These are phyloP conservation scores for Seriola dumerili DNA, from an alignment of 2,113 vertebrate genomes.

Conservation along the genomic window DNA sequence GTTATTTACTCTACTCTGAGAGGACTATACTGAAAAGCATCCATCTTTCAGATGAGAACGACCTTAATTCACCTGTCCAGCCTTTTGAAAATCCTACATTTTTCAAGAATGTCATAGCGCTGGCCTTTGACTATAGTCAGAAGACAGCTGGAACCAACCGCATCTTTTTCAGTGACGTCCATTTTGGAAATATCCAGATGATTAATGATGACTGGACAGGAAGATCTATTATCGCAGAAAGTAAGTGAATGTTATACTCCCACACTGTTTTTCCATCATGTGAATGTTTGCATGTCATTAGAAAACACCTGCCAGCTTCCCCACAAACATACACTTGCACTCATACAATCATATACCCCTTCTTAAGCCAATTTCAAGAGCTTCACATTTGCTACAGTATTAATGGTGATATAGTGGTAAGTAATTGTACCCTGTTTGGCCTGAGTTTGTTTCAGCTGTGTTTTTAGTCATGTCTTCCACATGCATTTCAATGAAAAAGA, in stretches of 20 bases:
- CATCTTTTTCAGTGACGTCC: conserved; percentile 97
- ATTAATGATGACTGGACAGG: conserved; percentile 97
- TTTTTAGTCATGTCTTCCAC: background rate
- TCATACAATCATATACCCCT: background rate
- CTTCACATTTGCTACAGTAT: background rate
- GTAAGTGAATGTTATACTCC: conserved; percentile 85
- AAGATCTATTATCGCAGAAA: conserved; percentile 91
- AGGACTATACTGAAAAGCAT: conserved; percentile 97
- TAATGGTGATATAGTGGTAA: background rate
- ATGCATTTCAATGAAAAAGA: background rate
- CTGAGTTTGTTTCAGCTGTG: background rate
- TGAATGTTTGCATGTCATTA: background rate
- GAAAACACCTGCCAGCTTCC: background rate
- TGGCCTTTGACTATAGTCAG: conserved; percentile 94
- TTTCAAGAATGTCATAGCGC: conserved; percentile 95
- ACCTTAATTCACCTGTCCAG: conserved; percentile 95
- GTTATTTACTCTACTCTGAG: conserved; percentile 96
- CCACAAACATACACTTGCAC: background rate
- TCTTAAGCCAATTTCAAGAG: background rate
- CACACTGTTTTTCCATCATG: background rate
- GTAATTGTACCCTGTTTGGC: background rate
- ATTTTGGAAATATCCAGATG: conserved; percentile 97
- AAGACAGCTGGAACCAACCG: conserved; percentile 89
- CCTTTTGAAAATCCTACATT: conserved; percentile 94
- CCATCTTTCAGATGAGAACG: conserved; percentile 95